A percentile compares a stretch with the other conserved stretches of the same genome.
These are phyloP conservation scores for Tigriopus californicus DNA, from an alignment of 2,888 invertebrate genomes.

Conservation along the genomic window DNA sequence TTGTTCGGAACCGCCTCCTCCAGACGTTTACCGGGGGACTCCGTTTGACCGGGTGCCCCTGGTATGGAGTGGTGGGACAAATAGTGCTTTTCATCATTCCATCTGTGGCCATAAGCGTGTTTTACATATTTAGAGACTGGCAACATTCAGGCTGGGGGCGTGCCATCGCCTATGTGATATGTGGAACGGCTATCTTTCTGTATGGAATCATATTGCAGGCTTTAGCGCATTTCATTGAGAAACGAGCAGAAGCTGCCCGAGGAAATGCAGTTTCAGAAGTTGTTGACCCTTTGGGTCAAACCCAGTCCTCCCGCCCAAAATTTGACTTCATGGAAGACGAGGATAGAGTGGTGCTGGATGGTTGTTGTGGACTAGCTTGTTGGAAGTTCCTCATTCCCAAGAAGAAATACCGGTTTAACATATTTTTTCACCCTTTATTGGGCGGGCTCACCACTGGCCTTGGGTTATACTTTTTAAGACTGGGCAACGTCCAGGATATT, in stretches of 20 bases:
- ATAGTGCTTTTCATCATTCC: background rate
- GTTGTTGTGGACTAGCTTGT: constrained; percentile 16
- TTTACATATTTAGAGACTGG: too few relatives aligned
- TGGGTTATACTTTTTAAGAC: constrained; percentile 15
- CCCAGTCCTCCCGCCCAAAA: too few relatives aligned
- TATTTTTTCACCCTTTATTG: constrained; percentile 16
- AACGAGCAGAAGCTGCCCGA: too few relatives aligned
- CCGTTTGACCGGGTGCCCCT: background rate
- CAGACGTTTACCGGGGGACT: constrained; percentile 2
- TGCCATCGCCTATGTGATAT: too few relatives aligned
- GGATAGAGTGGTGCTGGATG: constrained; percentile 18
- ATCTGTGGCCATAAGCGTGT: too few relatives aligned
- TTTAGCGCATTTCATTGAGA: too few relatives aligned
- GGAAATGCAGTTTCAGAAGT: too few relatives aligned
- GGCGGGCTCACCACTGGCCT: constrained; percentile 16
- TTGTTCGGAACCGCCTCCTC: constrained; percentile 1
- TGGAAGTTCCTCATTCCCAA: constrained; percentile 19
- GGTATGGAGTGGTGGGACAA: background rate
- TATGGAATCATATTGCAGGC: too few relatives aligned
- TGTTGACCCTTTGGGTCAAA: too few relatives aligned
- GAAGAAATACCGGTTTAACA: constrained; percentile 16
- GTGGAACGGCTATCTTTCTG: too few relatives aligned
- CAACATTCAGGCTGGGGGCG: too few relatives aligned
- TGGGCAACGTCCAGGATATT: background rate
- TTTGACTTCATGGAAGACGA: constrained; percentile 16